Percentiles rank a stretch among this genome's conserved stretches.
Evolutionary conservation across 2,888 invertebrate species (phyloP).

Genomic region (Selenia dentaria): DNA sequence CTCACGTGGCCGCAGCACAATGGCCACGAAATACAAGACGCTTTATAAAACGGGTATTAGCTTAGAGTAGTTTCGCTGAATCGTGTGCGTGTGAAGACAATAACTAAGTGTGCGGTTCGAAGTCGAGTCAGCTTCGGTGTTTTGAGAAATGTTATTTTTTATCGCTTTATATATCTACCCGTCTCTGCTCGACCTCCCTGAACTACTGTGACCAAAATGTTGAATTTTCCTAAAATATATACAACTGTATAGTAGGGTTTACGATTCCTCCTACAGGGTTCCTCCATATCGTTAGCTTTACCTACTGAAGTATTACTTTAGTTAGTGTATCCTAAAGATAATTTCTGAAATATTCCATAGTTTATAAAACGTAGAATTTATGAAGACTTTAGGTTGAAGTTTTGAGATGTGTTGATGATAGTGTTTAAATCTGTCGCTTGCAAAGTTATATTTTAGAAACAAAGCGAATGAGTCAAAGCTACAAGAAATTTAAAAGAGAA

Average conservation of each 20-base stretch:
- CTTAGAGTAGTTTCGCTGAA: conserved; percentile 51
- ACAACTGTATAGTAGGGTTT: conserved; percentile 67
- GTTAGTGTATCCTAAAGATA: conserved; percentile 67
- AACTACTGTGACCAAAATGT: conserved; percentile 71
- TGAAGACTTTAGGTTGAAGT: conserved; percentile 47
- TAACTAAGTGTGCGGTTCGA: conserved; percentile 65
- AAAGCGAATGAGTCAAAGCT: conserved; percentile 9
- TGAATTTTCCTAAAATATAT: conserved; percentile 65
- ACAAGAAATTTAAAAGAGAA: conserved; percentile 11
- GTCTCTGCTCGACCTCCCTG: conserved; percentile 60
- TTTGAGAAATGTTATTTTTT: conserved; percentile 61
- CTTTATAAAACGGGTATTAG: conserved; percentile 71
- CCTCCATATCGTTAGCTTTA: conserved; percentile 84
- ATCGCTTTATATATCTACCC: conserved; percentile 60
- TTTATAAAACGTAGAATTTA: conserved; percentile 53
- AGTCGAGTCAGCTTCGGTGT: conserved; percentile 64
- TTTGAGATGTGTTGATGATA: conserved; percentile 19
- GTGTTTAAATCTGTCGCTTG: conserved; percentile 17
- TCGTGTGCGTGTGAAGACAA: conserved; percentile 65
- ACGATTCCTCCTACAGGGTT: conserved; percentile 81
- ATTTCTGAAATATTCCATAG: conserved; percentile 76
- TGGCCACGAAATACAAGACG: conserved; percentile 57
- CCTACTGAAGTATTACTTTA: conserved; percentile 80
- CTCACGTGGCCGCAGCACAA: conserved; percentile 82
- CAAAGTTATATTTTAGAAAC: conserved; percentile 15